These are phyloP conservation scores for Drosophila paranaensis DNA, from an alignment of 2,888 invertebrate species.

Conservation along the genomic window DNA sequence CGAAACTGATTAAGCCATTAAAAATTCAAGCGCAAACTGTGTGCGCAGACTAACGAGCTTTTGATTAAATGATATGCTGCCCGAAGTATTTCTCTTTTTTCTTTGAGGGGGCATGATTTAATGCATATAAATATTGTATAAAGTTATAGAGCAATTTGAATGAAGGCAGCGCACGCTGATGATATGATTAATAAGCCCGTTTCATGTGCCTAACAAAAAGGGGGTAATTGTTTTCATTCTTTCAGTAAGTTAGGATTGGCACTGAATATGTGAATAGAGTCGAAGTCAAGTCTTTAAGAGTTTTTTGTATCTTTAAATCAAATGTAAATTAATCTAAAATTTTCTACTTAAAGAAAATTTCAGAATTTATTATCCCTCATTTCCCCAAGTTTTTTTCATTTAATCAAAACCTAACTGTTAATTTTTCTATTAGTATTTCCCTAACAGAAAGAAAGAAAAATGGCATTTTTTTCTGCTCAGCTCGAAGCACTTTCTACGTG, in stretches of 20 bases:
- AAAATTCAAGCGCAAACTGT: conserved; percentile 71
- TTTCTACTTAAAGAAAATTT: not conserved
- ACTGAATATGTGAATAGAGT: not conserved
- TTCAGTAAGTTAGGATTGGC: conserved; percentile 7
- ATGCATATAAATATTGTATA: conserved; percentile 17
- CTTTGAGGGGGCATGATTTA: conserved; percentile 28
- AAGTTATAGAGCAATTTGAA: conserved; percentile 29
- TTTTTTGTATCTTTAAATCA: no score
- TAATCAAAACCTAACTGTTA: not conserved
- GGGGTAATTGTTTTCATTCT: conserved; percentile 13
- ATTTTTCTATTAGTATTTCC: not conserved
- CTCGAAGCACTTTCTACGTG: conserved; percentile 11
- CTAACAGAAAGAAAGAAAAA: not conserved
- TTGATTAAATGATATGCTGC: conserved; percentile 66
- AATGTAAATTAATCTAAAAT: no score
- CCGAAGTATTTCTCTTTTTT: conserved; percentile 23
- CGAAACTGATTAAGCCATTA: conserved; percentile 71
- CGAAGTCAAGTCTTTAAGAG: not conserved
- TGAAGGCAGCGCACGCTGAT: conserved; percentile 7
- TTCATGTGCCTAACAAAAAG: conserved; percentile 20
- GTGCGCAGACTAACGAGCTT: conserved; percentile 70
- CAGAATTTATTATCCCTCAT: not conserved
- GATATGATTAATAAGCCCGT: conserved; percentile 35
- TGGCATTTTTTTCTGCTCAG: conserved; percentile 6
- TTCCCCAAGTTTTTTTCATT: not conserved